phyloP scores from a whole-genome alignment of 2,888 invertebrate genomes.

The Mesorhabditis belari region DNA sequence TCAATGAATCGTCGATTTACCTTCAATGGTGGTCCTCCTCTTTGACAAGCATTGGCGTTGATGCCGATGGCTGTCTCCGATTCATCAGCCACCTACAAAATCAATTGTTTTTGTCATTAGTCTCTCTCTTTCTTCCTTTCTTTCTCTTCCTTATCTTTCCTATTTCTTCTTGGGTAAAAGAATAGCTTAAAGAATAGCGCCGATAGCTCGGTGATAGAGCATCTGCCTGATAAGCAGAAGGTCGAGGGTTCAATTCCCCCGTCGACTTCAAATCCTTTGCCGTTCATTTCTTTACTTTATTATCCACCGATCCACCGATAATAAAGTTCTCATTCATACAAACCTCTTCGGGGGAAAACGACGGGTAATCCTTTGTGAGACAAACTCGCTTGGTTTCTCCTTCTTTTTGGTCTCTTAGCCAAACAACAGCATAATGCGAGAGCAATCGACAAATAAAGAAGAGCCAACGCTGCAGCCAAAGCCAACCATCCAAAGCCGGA shows the following conservation, averaged over 20 bases:
- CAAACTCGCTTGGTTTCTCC: constrained; percentile 47
- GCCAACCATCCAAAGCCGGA: background rate
- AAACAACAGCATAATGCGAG: constrained; percentile 1
- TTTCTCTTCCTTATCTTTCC: too few species aligned
- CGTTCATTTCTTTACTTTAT: too few species aligned
- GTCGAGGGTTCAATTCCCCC: too few species aligned
- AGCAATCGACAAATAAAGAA: background rate
- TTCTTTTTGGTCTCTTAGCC: constrained; percentile 17
- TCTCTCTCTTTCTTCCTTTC: too few species aligned
- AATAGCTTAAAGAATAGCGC: too few species aligned
- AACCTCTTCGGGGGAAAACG: constrained; percentile 84
- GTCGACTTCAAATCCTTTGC: too few species aligned
- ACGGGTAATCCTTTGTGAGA: constrained; percentile 70
- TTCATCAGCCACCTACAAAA: constrained; percentile 69
- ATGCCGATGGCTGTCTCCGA: constrained; percentile 64
- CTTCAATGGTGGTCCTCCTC: constrained; percentile 80
- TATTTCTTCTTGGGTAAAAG: too few species aligned
- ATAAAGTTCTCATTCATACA: too few species aligned
- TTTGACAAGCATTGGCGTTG: constrained; percentile 81
- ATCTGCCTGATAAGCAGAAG: too few species aligned
- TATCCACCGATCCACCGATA: too few species aligned
- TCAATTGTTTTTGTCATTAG: too few species aligned
- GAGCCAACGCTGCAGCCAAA: background rate
- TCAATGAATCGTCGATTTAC: constrained; percentile 42
- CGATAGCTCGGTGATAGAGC: too few species aligned